These are phyloP conservation scores for Eulithis testata DNA, from an alignment of 2,888 invertebrate genomes.

Conservation along the genomic window DNA sequence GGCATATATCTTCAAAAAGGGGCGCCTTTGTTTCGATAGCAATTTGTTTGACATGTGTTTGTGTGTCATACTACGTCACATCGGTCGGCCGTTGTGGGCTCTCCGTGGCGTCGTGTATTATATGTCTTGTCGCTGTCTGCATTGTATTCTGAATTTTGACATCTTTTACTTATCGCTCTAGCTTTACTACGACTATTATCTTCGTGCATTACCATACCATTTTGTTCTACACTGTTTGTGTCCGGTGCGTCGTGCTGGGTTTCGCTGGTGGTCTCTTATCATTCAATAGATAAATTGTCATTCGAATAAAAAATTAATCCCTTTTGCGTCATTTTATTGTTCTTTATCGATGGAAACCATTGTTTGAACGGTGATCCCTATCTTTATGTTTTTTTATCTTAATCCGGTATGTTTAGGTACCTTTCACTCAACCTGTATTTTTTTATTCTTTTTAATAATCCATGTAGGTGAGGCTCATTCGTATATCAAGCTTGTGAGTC, in stretches of 20 bases:
- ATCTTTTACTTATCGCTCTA: slow-evolving; percentile 27
- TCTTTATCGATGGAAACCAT: slow-evolving; percentile 35
- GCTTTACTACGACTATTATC: slow-evolving; percentile 14
- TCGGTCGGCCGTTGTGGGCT: slow-evolving; percentile 41
- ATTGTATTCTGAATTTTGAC: slow-evolving; percentile 27
- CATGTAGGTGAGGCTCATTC: neutral
- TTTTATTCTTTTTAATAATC: slow-evolving; percentile 2
- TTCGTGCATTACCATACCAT: slow-evolving; percentile 30
- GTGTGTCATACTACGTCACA: slow-evolving; percentile 43
- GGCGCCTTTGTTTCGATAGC: slow-evolving; percentile 54
- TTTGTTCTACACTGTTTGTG: slow-evolving; percentile 26
- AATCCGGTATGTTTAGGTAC: slow-evolving; percentile 8
- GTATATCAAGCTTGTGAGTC: neutral
- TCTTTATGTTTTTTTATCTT: slow-evolving; percentile 33
- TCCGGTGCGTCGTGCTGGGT: slow-evolving; percentile 28
- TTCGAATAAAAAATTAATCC: slow-evolving; percentile 34
- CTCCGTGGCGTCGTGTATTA: slow-evolving; percentile 29
- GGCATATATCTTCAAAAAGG: slow-evolving; percentile 46
- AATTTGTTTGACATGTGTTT: slow-evolving; percentile 52
- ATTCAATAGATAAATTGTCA: slow-evolving; percentile 32
- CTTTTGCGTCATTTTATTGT: slow-evolving; percentile 35
- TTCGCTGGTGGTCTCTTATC: slow-evolving; percentile 30
- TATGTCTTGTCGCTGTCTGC: slow-evolving; percentile 26
- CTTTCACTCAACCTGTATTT: neutral
- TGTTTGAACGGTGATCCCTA: slow-evolving; percentile 28